Evolutionary conservation across 2,888 invertebrate species (phyloP).

Genomic region (Synergus laeviventris): DNA sequence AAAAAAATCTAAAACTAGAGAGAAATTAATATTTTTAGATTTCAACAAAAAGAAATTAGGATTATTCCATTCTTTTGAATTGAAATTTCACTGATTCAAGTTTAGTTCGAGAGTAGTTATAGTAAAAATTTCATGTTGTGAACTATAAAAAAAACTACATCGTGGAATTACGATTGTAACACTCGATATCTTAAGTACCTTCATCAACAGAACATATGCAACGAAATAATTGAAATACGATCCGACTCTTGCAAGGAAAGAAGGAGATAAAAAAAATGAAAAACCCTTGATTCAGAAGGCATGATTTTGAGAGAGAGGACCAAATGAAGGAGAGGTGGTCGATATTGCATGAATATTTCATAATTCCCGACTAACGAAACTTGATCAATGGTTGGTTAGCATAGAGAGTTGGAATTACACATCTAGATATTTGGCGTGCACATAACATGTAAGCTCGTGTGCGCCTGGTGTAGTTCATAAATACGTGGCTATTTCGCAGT

Average conservation of each 20-base stretch:
- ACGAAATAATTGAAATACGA: slow-evolving; percentile 36
- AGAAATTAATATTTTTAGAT: too few species aligned
- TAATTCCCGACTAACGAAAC: slow-evolving; percentile 71
- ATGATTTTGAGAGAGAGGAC: not conserved
- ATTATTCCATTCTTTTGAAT: too few species aligned
- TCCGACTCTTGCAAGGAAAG: slow-evolving; percentile 7
- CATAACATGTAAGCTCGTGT: slow-evolving; percentile 41
- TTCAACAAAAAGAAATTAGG: too few species aligned
- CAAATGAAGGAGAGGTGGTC: slow-evolving; percentile 60
- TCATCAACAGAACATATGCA: slow-evolving; percentile 27
- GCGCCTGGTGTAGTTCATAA: slow-evolving; percentile 71
- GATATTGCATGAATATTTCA: slow-evolving; percentile 71
- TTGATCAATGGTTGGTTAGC: slow-evolving; percentile 73
- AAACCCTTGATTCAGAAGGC: slow-evolving; percentile 29
- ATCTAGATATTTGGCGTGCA: slow-evolving; percentile 45
- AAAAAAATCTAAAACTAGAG: too few species aligned
- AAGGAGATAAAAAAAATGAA: slow-evolving; percentile 22
- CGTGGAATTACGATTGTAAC: slow-evolving; percentile 10
- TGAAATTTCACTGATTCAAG: too few species aligned
- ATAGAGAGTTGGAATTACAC: slow-evolving; percentile 56
- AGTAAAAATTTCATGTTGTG: not conserved
- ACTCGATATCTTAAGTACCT: slow-evolving; percentile 36
- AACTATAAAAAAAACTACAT: not conserved
- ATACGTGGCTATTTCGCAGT: slow-evolving; percentile 73
- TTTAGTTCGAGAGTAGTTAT: too few species aligned